Percentiles rank a stretch among this genome's conserved stretches.
Evolutionary conservation across 2,797 vertebrate genomes (phyloP).

Genomic region (Trichosurus vulpecula): DNA sequence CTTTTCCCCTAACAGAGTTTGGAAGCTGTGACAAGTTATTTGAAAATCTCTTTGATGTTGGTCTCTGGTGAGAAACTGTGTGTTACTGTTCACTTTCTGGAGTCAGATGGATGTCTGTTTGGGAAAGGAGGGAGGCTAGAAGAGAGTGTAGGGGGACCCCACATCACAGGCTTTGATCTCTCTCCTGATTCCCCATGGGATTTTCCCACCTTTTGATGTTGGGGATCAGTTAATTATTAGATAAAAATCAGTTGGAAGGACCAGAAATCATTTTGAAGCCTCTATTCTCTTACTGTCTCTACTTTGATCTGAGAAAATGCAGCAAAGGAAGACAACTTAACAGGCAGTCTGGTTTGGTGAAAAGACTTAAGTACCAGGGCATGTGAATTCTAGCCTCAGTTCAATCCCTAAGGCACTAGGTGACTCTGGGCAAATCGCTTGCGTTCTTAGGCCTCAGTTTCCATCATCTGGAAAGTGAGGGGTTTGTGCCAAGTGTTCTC

Average conservation of each 20-base stretch:
- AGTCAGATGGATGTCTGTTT: constrained; percentile 79
- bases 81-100: constrained; percentile 71
- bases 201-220: constrained; percentile 83
- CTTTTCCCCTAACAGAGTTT: constrained; percentile 71
- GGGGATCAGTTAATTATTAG: constrained; percentile 83
- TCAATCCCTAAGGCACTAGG: not conserved
- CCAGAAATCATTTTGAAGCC: constrained; percentile 77
- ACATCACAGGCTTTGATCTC: constrained; percentile 82
- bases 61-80: constrained; percentile 84
- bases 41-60: constrained; percentile 91
- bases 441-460: not conserved
- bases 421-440: not conserved
- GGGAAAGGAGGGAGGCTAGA: constrained; percentile 70
- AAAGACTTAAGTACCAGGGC: constrained; percentile 57
- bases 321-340: constrained; percentile 64
- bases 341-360: constrained; percentile 17
- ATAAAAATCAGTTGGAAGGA: constrained; percentile 79
- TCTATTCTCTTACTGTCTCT: constrained; percentile 75
- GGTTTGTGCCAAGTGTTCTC: not conserved
- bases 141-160: constrained; percentile 61
- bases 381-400: constrained; percentile 18
- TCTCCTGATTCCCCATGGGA: constrained; percentile 76
- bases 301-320: constrained; percentile 81
- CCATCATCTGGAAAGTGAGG: not conserved
- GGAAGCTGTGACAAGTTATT: constrained; percentile 86